phyloP scores from a whole-genome alignment of 2,113 vertebrate species.

The Prochilodus magdalenae region DNA sequence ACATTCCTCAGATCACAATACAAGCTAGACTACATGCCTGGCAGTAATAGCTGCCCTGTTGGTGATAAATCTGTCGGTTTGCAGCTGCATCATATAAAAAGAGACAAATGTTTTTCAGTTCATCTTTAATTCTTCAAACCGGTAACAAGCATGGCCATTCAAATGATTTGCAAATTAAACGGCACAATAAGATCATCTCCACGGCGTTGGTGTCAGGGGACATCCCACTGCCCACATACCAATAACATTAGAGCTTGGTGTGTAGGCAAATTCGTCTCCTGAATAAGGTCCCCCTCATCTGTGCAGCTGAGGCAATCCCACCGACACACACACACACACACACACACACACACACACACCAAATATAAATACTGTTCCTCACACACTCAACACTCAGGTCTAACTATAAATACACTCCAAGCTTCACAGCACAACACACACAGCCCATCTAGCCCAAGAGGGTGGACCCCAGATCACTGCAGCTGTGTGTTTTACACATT shows the following conservation, averaged over 20 bases:
- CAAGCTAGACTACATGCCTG: neutral
- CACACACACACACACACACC: slow-evolving; percentile 63
- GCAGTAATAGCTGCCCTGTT: neutral
- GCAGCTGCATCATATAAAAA: too few relatives aligned
- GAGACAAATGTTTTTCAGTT: neutral
- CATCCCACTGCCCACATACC: neutral
- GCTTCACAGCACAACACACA: slow-evolving; percentile 16
- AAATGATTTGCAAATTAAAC: neutral
- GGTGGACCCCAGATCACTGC: slow-evolving; percentile 27
- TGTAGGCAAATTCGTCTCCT: slow-evolving; percentile 69
- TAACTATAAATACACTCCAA: slow-evolving; percentile 23
- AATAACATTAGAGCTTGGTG: slow-evolving; percentile 30
- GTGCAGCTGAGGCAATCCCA: slow-evolving; percentile 70
- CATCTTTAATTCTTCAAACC: neutral
- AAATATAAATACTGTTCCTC: slow-evolving; percentile 73
- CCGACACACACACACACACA: too few relatives aligned
- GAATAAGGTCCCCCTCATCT: slow-evolving; percentile 68
- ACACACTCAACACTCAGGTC: slow-evolving; percentile 34
- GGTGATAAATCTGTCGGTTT: neutral
- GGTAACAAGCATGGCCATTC: neutral
- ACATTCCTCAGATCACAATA: neutral
- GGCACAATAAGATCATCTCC: neutral
- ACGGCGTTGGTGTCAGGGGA: neutral
- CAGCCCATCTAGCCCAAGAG: slow-evolving; percentile 61
- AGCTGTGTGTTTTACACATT: slow-evolving; percentile 20